Conservation (phyloP, 2,888 invertebrate species). For the Drosophila peninsularis region DNA sequence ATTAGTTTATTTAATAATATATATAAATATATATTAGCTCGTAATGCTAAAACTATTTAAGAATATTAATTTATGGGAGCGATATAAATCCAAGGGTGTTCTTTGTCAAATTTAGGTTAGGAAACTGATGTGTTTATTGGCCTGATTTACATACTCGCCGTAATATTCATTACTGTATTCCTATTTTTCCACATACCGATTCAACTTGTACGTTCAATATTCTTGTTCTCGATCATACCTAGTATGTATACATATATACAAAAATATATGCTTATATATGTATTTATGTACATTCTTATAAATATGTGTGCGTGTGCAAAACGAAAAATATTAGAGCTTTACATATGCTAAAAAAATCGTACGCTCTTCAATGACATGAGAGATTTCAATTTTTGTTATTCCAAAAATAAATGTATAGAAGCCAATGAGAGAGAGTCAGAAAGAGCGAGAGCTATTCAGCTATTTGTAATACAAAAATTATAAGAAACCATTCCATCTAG, state of each 20-base stretch:
- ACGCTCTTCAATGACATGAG: slow-evolving; percentile 61
- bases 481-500: slow-evolving; percentile 74
- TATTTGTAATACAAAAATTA: slow-evolving; percentile 74
- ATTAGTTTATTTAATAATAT: background rate
- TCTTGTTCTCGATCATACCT: background rate
- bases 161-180: background rate
- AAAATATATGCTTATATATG: slow-evolving; percentile 11
- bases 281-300: slow-evolving; percentile 21
- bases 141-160: background rate
- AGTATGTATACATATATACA: background rate
- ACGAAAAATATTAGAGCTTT: slow-evolving; percentile 28
- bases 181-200: background rate
- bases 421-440: slow-evolving; percentile 31
- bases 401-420: slow-evolving; percentile 84
- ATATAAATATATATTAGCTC: too few relatives aligned
- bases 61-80: background rate
- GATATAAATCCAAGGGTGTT: background rate
- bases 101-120: background rate
- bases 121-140: background rate
- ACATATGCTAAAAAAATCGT: slow-evolving; percentile 45
- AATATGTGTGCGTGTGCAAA: slow-evolving; percentile 27
- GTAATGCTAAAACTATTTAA: background rate
- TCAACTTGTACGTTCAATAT: background rate
- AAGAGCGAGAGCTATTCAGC: slow-evolving; percentile 59
- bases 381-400: slow-evolving; percentile 75